phyloP scores from a whole-genome alignment of 2,797 vertebrate species.

The Paramormyrops hopkinsi region DNA sequence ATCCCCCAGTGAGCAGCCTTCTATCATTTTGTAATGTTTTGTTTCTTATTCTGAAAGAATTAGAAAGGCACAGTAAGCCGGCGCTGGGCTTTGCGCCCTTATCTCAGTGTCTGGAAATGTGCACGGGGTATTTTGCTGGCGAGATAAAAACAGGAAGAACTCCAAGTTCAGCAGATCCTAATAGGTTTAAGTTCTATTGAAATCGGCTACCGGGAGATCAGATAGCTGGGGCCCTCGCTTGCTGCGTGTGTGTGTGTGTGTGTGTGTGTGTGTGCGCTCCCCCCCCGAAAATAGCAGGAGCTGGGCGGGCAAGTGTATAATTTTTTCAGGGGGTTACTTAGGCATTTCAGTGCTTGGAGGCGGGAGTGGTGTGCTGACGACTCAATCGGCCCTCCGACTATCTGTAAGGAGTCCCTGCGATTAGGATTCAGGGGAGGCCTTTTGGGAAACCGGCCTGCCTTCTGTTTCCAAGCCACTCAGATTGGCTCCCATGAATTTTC shows the following conservation, averaged over 20 bases:
- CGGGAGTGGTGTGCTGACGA: constrained; percentile 96
- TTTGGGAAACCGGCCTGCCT: constrained; percentile 74
- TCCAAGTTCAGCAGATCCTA: constrained; percentile 85
- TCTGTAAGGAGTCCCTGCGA: constrained; percentile 84
- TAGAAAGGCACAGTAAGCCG: constrained; percentile 81
- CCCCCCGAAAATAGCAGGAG: constrained; percentile 58
- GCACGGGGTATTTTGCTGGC: constrained; percentile 89
- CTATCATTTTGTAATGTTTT: constrained; percentile 98
- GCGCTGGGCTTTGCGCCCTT: constrained; percentile 79
- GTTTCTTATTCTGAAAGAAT: constrained; percentile 94
- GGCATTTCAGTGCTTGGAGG: constrained; percentile 97
- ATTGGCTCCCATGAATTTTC: constrained; percentile 76
- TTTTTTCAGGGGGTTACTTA: constrained; percentile 98
- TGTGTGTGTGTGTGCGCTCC: constrained; percentile 36
- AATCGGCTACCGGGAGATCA: constrained; percentile 87
- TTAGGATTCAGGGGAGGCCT: constrained; percentile 75
- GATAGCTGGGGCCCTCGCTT: constrained; percentile 81
- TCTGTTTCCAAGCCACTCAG: constrained; percentile 72
- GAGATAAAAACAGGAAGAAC: constrained; percentile 63
- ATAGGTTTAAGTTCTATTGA: constrained; percentile 95
- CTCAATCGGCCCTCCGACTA: constrained; percentile 99
- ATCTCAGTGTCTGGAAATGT: constrained; percentile 90
- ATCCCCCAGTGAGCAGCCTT: constrained; percentile 91
- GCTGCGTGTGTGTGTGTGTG: constrained; percentile 47
- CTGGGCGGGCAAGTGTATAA: constrained; percentile 84